Percentiles rank a stretch among this genome's conserved stretches.
Conservation (phyloP, 2,113 vertebrate species). For the Diadophis punctatus region DNA sequence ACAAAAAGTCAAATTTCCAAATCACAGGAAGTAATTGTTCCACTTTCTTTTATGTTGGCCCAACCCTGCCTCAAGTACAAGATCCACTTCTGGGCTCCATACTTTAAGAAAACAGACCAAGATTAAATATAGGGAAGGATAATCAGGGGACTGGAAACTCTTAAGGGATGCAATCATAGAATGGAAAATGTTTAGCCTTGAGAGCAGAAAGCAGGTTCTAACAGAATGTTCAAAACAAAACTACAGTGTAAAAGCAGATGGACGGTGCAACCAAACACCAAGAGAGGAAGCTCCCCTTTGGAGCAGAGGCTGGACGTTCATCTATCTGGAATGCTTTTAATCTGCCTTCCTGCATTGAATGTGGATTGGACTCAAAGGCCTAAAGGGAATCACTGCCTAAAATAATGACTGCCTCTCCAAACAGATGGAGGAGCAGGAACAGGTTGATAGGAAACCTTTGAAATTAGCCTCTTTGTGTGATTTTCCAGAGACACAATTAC, state of each 20-base stretch:
- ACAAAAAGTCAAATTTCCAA: not conserved
- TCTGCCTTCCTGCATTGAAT: not conserved
- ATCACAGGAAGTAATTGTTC: not conserved
- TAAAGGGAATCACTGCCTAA: not conserved
- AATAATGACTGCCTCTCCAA: not conserved
- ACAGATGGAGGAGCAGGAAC: not conserved
- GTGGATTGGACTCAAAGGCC: not conserved
- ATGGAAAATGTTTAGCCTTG: not conserved
- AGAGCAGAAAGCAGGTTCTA: not conserved
- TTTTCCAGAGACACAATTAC: not conserved
- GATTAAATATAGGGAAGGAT: not conserved
- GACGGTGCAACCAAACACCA: not conserved
- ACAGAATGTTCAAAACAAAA: not conserved
- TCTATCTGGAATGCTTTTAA: not conserved
- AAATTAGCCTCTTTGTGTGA: not conserved
- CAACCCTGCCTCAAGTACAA: not conserved
- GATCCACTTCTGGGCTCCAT: not conserved
- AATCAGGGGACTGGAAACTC: not conserved
- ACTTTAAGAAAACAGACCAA: not conserved
- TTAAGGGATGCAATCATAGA: not conserved
- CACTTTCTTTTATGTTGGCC: not conserved
- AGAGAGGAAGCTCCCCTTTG: not conserved
- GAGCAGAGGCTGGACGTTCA: not conserved
- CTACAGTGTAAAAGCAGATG: not conserved
- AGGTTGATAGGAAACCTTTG: not conserved